Conservation (phyloP, 2,113 vertebrate genomes). For the Lonchura striata region DNA sequence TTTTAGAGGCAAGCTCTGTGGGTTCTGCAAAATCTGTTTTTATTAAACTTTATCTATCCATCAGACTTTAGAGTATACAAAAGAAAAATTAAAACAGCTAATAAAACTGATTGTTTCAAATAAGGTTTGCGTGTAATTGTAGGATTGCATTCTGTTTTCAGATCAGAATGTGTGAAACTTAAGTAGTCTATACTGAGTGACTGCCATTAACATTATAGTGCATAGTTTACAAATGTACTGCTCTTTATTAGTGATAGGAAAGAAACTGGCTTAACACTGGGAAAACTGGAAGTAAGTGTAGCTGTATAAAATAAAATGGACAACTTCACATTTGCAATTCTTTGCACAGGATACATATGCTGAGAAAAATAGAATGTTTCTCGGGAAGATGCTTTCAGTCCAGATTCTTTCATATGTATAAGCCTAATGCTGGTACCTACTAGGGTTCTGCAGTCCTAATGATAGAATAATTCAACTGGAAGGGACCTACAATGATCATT, state of each 20-base stretch:
- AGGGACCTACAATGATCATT: rapidly evolving
- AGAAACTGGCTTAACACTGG: neutral
- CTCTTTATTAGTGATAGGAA: neutral
- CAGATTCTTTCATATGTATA: neutral
- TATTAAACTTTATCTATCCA: neutral
- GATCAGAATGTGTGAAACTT: neutral
- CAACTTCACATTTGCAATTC: neutral
- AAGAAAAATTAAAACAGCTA: neutral
- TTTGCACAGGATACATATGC: neutral
- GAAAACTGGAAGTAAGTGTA: neutral
- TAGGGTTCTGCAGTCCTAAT: neutral
- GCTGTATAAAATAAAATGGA: neutral
- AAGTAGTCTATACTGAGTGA: neutral
- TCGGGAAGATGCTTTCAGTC: neutral
- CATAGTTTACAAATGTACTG: neutral
- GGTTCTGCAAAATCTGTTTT: neutral
- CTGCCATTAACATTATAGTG: neutral
- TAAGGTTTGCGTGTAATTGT: neutral
- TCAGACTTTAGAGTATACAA: neutral
- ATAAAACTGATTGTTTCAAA: neutral
- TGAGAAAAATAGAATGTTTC: neutral
- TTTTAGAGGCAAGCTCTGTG: neutral
- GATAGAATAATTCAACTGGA: neutral
- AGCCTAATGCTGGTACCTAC: neutral
- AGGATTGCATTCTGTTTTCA: neutral